Percentiles rank a stretch among this genome's conserved stretches.
These are phyloP conservation scores for Habrosyne pyritoides DNA, from an alignment of 2,888 invertebrate species.

Conservation along the genomic window DNA sequence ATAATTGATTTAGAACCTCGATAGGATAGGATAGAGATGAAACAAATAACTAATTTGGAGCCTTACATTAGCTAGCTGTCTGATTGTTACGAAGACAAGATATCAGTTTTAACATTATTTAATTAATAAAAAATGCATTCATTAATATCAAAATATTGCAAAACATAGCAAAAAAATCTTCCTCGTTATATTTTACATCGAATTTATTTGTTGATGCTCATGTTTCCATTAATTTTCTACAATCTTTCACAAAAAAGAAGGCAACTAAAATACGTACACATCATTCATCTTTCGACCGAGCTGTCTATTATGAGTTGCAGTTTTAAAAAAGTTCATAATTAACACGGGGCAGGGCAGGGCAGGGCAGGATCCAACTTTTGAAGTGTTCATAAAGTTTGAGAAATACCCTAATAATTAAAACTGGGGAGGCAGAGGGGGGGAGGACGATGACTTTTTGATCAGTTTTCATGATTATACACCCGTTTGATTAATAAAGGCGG, in stretches of 20 bases:
- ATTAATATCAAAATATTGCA: too few species aligned
- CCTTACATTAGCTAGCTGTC: too few species aligned
- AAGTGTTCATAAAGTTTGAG: constrained; percentile 73
- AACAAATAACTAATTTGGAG: too few species aligned
- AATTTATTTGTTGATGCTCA: constrained; percentile 51
- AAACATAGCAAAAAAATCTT: too few species aligned
- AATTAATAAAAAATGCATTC: too few species aligned
- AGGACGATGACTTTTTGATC: constrained; percentile 49
- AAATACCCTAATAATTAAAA: constrained; percentile 78
- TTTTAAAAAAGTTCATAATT: constrained; percentile 81
- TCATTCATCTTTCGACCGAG: constrained; percentile 78
- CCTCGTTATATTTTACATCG: too few species aligned
- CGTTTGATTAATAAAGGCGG: constrained; percentile 46
- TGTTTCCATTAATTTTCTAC: constrained; percentile 38
- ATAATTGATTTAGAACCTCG: too few species aligned
- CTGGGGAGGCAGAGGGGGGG: constrained; percentile 45
- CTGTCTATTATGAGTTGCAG: constrained; percentile 83
- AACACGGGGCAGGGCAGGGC: constrained; percentile 67
- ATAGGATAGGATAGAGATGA: too few species aligned
- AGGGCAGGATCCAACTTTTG: constrained; percentile 70
- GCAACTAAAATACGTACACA: constrained; percentile 61
- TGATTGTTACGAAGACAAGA: too few species aligned
- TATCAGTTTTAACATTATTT: too few species aligned
- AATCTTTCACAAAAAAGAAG: constrained; percentile 48
- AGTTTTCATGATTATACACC: constrained; percentile 45